Evolutionary conservation across 2,888 invertebrate genomes (phyloP).

Genomic region (Phytoseiulus persimilis): DNA sequence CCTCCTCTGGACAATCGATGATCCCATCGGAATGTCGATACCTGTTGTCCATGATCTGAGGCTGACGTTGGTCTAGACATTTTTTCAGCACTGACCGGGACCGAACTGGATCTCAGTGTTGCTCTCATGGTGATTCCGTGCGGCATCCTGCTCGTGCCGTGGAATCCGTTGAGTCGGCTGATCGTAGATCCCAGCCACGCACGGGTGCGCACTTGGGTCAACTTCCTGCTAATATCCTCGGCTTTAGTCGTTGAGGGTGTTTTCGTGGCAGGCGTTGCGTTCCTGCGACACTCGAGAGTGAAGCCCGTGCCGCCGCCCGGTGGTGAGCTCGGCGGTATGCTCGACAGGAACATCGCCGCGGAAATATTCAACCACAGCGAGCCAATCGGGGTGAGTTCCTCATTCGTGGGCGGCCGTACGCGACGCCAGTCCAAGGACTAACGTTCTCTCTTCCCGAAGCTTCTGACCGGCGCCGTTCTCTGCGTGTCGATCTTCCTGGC

Average conservation of each 20-base stretch:
- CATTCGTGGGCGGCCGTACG: neutral
- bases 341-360: too few relatives aligned
- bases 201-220: neutral
- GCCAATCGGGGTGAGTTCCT: neutral
- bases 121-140: conserved; percentile 25
- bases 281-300: neutral
- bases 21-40: too few relatives aligned
- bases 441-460: neutral
- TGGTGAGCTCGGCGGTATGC: neutral
- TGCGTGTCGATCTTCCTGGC: conserved; percentile 30
- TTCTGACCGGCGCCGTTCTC: conserved; percentile 21
- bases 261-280: neutral
- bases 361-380: neutral
- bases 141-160: neutral
- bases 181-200: conserved; percentile 8
- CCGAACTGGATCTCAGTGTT: neutral
- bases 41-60: neutral
- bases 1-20: too few relatives aligned
- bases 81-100: neutral
- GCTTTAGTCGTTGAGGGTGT: conserved; percentile 18
- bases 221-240: neutral
- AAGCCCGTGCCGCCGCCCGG: conserved; percentile 26
- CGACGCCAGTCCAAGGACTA: neutral
- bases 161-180: neutral
- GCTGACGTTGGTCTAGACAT: neutral